phyloP scores from a whole-genome alignment of 2,113 vertebrate species.

The Glaucomys volans region DNA sequence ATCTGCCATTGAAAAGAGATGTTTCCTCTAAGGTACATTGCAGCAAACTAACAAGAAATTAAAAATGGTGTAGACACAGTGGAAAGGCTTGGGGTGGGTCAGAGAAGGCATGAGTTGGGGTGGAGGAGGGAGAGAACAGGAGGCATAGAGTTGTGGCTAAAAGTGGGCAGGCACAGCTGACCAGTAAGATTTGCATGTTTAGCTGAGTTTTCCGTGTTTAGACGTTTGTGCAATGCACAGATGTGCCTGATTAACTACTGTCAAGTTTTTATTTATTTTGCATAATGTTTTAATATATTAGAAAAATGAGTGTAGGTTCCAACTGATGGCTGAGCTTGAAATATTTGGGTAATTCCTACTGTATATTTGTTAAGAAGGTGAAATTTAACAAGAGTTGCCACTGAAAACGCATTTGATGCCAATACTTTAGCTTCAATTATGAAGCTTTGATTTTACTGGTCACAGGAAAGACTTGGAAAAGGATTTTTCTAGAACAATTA shows the following conservation, averaged over 20 bases:
- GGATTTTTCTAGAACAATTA: neutral
- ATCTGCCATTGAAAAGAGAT: neutral
- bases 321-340: neutral
- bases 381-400: neutral
- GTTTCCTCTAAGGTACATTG: neutral
- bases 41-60: neutral
- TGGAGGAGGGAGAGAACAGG: rapidly evolving
- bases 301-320: neutral
- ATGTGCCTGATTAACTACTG: neutral
- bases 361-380: neutral
- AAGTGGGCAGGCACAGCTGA: neutral
- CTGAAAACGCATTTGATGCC: neutral
- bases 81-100: rapidly evolving
- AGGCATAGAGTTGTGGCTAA: neutral
- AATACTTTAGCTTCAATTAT: neutral
- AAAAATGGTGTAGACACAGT: neutral
- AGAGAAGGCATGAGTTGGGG: too few species aligned
- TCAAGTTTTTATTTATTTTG: constrained; percentile 40
- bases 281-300: neutral
- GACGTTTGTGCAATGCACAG: neutral
- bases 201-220: neutral
- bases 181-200: neutral
- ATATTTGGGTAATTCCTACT: neutral
- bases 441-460: neutral
- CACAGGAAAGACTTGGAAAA: neutral